phyloP scores from a whole-genome alignment of 2,113 vertebrate species.

The Parotia lawesii region DNA sequence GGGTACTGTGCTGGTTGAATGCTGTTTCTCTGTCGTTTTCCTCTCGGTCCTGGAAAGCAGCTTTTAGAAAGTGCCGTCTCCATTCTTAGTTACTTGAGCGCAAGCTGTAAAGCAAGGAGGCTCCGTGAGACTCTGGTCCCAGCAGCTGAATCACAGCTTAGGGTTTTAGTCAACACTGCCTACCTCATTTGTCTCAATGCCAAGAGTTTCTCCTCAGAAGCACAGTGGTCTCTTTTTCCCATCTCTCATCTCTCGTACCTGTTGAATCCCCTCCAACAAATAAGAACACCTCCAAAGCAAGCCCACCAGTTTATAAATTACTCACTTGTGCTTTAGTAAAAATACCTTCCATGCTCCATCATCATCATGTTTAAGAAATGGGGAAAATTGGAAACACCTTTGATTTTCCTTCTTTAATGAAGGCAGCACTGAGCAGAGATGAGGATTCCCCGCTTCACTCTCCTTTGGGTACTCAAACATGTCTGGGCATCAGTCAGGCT shows the following conservation, averaged over 20 bases:
- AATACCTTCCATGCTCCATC: not conserved
- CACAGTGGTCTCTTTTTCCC: not conserved
- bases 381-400: not conserved
- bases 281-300: not conserved
- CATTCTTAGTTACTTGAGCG: fast-evolving
- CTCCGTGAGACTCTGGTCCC: not conserved
- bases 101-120: not conserved
- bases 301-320: not conserved
- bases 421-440: not conserved
- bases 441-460: not conserved
- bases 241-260: not conserved
- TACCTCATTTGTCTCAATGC: not conserved
- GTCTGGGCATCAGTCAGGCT: not conserved
- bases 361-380: not conserved
- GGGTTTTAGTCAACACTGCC: not conserved
- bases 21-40: fast-evolving
- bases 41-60: not conserved
- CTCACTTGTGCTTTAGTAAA: not conserved
- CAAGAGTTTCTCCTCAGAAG: not conserved
- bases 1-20: not conserved
- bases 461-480: fast-evolving
- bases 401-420: not conserved
- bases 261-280: not conserved
- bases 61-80: not conserved
- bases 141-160: not conserved